phyloP scores from a whole-genome alignment of 2,797 vertebrate species.

The Capromys pilorides region DNA sequence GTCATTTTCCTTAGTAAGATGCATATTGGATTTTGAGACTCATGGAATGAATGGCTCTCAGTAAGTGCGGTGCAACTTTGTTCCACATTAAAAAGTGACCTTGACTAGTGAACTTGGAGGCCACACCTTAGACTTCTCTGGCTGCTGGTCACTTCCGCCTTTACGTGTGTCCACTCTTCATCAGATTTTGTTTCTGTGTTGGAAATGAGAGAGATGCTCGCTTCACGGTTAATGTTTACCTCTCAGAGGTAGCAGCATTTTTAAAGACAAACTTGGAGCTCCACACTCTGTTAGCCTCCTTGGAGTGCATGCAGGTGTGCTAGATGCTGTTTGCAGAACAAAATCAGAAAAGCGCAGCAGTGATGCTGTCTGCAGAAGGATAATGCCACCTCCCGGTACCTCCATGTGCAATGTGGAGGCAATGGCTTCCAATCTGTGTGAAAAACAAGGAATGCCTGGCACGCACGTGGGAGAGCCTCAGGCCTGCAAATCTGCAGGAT shows the following conservation, averaged over 20 bases:
- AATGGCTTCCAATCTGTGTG: conserved; percentile 26
- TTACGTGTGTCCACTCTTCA: background rate
- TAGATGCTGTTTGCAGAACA: conserved; percentile 66
- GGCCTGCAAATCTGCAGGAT: conserved; percentile 44
- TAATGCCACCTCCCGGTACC: conserved; percentile 51
- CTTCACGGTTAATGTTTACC: background rate
- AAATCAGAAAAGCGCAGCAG: conserved; percentile 63
- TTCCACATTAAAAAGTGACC: background rate
- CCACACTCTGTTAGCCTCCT: conserved; percentile 10
- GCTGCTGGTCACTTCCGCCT: background rate
- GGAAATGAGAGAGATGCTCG: conserved; percentile 32
- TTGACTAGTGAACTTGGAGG: conserved; percentile 2
- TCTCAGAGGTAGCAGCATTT: conserved; percentile 10
- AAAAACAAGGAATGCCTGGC: conserved; percentile 58
- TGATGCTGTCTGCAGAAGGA: conserved; percentile 11
- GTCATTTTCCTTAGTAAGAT: conserved; percentile 50
- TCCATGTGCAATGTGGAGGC: conserved; percentile 63
- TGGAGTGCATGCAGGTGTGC: conserved; percentile 6
- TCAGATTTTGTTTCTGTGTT: background rate
- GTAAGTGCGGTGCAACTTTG: background rate
- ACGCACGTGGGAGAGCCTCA: conserved; percentile 17
- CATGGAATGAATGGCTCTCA: background rate
- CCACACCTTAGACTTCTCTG: background rate
- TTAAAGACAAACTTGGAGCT: conserved; percentile 58
- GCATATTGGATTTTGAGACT: conserved; percentile 39